A percentile compares a stretch with the other conserved stretches of the same genome.
Evolutionary conservation across 2,113 vertebrate genomes (phyloP).

Genomic region (Antechinus flavipes): DNA sequence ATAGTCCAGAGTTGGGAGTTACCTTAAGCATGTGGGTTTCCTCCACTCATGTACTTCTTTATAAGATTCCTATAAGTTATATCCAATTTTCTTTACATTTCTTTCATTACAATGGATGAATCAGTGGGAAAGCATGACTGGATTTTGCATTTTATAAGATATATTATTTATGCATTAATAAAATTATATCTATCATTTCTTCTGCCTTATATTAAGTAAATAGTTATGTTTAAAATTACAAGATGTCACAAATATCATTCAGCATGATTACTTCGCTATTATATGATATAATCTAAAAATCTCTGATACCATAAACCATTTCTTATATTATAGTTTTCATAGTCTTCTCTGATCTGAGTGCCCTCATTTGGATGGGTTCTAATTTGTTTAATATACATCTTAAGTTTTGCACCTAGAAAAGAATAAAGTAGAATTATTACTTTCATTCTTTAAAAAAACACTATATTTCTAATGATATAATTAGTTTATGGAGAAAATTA

Average conservation of each 20-base stretch:
- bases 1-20: background rate
- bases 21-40: background rate
- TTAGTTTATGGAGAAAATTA: background rate
- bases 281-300: background rate
- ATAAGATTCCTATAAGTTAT: background rate
- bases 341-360: background rate
- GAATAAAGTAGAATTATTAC: background rate
- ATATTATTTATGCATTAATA: background rate
- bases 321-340: constrained; percentile 9
- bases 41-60: background rate
- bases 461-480: background rate
- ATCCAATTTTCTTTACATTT: background rate
- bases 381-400: background rate
- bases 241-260: background rate
- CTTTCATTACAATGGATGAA: background rate
- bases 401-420: background rate
- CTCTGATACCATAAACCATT: constrained; percentile 9
- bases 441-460: no score
- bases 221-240: background rate
- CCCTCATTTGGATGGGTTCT: background rate
- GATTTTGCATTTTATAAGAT: background rate
- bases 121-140: background rate
- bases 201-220: background rate
- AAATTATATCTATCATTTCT: background rate
- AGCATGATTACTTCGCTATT: background rate